Evolutionary conservation across 2,888 invertebrate genomes (phyloP).

Genomic region (Athalia circularis): DNA sequence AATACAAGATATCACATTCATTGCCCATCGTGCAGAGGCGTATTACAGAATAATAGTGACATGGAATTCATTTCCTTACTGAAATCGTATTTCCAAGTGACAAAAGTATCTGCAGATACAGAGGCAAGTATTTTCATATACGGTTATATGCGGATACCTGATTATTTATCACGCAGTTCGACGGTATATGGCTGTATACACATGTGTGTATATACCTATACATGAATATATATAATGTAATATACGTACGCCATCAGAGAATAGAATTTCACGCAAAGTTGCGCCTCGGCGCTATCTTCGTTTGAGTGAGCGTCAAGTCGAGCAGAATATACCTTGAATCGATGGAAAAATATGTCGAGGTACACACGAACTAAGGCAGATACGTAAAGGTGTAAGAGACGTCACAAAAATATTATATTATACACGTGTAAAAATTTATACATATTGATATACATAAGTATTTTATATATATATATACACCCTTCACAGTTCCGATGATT

Average conservation of each 20-base stretch:
- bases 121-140: not conserved
- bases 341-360: constrained; percentile 26
- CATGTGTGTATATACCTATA: not conserved
- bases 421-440: too few relatives aligned
- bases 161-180: constrained; percentile 19
- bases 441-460: too few relatives aligned
- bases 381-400: constrained; percentile 1
- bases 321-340: not conserved
- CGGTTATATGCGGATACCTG: not conserved
- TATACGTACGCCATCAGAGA: not conserved
- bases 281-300: constrained; percentile 12
- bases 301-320: constrained; percentile 22
- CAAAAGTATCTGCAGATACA: constrained; percentile 6
- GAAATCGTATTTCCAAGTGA: too few relatives aligned
- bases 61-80: too few relatives aligned
- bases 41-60: too few relatives aligned
- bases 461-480: too few relatives aligned
- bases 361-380: not conserved
- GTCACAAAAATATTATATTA: constrained; percentile 27
- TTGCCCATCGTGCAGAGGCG: too few relatives aligned
- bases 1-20: too few relatives aligned
- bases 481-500: constrained; percentile 4
- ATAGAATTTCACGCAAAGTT: constrained; percentile 21
- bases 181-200: not conserved
- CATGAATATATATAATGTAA: not conserved